phyloP scores from a whole-genome alignment of 2,113 vertebrate species.

The Myiozetetes cayanensis region DNA sequence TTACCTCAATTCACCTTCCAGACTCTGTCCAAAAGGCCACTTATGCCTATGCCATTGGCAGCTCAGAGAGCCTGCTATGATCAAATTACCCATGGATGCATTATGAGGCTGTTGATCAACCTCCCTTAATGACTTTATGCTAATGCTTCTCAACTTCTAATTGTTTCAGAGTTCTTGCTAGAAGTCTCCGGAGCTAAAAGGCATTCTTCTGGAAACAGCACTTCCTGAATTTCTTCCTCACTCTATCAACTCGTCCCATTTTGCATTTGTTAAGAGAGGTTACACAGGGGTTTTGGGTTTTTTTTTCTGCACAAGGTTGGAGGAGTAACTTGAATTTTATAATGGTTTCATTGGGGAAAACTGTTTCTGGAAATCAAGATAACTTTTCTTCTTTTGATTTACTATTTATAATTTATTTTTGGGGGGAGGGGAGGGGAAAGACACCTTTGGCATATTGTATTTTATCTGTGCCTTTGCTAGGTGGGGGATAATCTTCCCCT shows the following conservation, averaged over 20 bases:
- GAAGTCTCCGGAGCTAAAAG: neutral
- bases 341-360: neutral
- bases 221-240: neutral
- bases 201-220: neutral
- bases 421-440: no score
- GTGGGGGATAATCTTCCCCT: neutral
- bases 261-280: neutral
- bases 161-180: neutral
- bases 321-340: neutral
- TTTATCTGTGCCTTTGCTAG: neutral
- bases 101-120: neutral
- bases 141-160: neutral
- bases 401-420: neutral
- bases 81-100: neutral
- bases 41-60: neutral
- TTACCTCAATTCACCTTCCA: neutral
- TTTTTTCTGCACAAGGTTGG: neutral
- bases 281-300: accelerated
- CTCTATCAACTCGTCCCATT: neutral
- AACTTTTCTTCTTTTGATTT: neutral
- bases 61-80: neutral
- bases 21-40: neutral
- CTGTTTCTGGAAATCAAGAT: neutral
- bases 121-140: neutral
- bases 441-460: neutral